Percentiles rank a stretch among this genome's conserved stretches.
Conservation (phyloP, 1,140 invertebrate species). For the Eumeta japonica region DNA sequence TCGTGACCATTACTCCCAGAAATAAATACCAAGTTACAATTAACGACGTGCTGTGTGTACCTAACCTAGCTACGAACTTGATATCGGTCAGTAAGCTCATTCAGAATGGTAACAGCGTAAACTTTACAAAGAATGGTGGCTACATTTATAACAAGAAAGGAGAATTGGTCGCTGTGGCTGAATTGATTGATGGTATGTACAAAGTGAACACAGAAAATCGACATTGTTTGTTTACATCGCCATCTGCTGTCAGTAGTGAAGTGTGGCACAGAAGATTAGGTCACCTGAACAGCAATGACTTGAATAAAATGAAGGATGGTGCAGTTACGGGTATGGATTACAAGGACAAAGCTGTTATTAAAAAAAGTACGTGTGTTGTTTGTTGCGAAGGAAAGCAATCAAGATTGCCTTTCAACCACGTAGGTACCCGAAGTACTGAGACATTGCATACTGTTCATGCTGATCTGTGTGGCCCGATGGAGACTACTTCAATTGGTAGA, state of each 20-base stretch:
- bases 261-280: too few relatives aligned
- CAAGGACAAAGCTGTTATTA: slow-evolving; percentile 12
- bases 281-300: slow-evolving; percentile 19
- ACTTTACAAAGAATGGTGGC: slow-evolving; percentile 9
- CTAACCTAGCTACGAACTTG: slow-evolving; percentile 18
- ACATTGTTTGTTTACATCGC: slow-evolving; percentile 4
- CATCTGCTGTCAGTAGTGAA: slow-evolving; percentile 2
- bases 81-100: slow-evolving; percentile 22
- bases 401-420: slow-evolving; percentile 16
- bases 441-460: slow-evolving; percentile 27
- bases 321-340: slow-evolving; percentile 15
- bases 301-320: too few relatives aligned
- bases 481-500: slow-evolving; percentile 19
- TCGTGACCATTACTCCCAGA: slow-evolving; percentile 10
- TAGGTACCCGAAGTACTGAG: slow-evolving; percentile 9
- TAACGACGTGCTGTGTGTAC: slow-evolving; percentile 18
- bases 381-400: slow-evolving; percentile 18
- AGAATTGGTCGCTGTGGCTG: slow-evolving; percentile 13
- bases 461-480: slow-evolving; percentile 45
- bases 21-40: slow-evolving; percentile 10
- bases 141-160: slow-evolving; percentile 16
- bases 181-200: too few relatives aligned
- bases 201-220: slow-evolving; percentile 17
- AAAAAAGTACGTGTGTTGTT: too few relatives aligned
- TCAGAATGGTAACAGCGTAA: slow-evolving; percentile 23